Conservation (phyloP, 2,888 invertebrate species). For the Folsomia manolachei region DNA sequence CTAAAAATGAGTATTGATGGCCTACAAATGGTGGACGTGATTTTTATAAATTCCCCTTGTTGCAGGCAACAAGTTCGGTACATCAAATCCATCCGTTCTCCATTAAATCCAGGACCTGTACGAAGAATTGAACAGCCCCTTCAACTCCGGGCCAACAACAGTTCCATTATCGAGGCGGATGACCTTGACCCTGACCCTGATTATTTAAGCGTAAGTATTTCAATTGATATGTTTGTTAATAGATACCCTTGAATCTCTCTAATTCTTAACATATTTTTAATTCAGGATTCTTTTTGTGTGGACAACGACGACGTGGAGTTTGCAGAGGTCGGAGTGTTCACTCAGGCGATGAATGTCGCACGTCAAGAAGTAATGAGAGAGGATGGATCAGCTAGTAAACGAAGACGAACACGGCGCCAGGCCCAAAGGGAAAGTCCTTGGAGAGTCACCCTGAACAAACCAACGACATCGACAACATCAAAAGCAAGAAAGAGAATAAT, state of each 20-base stretch:
- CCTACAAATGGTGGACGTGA: constrained; percentile 75
- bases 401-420: constrained; percentile 23
- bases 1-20: constrained; percentile 70
- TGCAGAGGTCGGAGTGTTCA: constrained; percentile 44
- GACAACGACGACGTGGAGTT: constrained; percentile 58
- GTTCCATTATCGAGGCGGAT: neutral
- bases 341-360: constrained; percentile 47
- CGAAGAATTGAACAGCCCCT: neutral
- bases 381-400: neutral
- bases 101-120: constrained; percentile 25
- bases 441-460: neutral
- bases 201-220: constrained; percentile 20
- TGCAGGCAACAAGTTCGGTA: constrained; percentile 55
- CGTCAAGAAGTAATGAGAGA: constrained; percentile 28
- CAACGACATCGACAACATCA: too few species aligned
- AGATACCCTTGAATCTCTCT: constrained; percentile 16
- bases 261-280: too few species aligned
- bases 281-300: constrained; percentile 67
- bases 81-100: constrained; percentile 34
- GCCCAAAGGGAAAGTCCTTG: neutral
- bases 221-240: neutral
- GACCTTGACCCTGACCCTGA: neutral
- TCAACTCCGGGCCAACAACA: neutral
- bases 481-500: neutral
- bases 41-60: constrained; percentile 85